A percentile compares a stretch with the other conserved stretches of the same genome.
phyloP scores from a whole-genome alignment of 1,140 invertebrate genomes.

The Mercenaria mercenaria region DNA sequence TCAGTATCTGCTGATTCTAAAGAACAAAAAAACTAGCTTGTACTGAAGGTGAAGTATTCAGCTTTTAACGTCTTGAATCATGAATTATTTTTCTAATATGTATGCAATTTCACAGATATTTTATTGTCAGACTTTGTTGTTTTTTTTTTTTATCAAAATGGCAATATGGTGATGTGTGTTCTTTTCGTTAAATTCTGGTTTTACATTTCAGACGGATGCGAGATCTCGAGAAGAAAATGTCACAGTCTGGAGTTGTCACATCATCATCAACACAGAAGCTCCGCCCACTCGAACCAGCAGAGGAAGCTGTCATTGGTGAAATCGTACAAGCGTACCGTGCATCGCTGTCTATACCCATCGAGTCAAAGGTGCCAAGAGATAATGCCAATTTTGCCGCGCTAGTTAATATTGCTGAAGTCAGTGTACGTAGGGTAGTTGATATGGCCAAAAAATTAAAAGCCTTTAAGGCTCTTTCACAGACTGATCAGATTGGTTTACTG shows the following conservation, averaged over 20 bases:
- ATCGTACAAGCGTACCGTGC: slow-evolving; percentile 83
- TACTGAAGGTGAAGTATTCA: too few relatives aligned
- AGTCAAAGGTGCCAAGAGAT: slow-evolving; percentile 80
- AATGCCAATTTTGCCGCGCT: slow-evolving; percentile 83
- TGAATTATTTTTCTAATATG: too few relatives aligned
- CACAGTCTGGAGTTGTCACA: slow-evolving; percentile 80
- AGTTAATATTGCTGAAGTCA: slow-evolving; percentile 86
- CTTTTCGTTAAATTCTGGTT: too few relatives aligned
- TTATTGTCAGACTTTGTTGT: too few relatives aligned
- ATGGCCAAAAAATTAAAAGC: slow-evolving; percentile 86
- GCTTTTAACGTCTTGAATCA: too few relatives aligned
- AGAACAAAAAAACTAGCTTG: too few relatives aligned
- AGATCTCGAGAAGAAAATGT: slow-evolving; percentile 78
- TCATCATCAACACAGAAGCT: slow-evolving; percentile 72
- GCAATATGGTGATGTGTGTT: too few relatives aligned
- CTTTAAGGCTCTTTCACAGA: slow-evolving; percentile 85
- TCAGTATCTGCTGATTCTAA: too few relatives aligned
- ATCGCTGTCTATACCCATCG: slow-evolving; percentile 84
- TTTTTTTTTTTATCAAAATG: too few relatives aligned
- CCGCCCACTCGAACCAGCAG: slow-evolving; percentile 80
- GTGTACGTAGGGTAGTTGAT: slow-evolving; percentile 85
- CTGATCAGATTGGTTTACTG: slow-evolving; percentile 87
- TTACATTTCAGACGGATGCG: slow-evolving; percentile 83
- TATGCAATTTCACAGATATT: too few relatives aligned
- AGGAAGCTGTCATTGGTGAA: slow-evolving; percentile 83